phyloP scores from a whole-genome alignment of 2,888 invertebrate genomes.

The Mythimna vitellina region DNA sequence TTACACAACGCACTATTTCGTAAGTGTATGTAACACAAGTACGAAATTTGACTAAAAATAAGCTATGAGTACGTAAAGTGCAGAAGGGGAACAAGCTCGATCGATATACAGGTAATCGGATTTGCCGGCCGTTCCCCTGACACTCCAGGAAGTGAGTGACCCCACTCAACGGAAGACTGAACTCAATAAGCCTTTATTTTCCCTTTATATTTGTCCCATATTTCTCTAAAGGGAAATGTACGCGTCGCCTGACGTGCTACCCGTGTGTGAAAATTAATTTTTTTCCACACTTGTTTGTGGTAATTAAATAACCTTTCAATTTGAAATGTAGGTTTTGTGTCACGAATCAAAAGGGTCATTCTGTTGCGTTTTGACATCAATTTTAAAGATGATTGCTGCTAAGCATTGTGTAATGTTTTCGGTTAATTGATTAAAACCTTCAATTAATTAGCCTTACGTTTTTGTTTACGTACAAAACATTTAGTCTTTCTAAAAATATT shows the following conservation, averaged over 20 bases:
- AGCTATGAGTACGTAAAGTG: constrained; percentile 31
- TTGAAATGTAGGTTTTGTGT: constrained; percentile 51
- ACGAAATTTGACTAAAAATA: constrained; percentile 52
- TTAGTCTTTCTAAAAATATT: constrained; percentile 9
- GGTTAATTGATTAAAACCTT: constrained; percentile 26
- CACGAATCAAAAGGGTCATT: constrained; percentile 48
- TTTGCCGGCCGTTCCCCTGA: constrained; percentile 77
- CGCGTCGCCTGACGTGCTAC: constrained; percentile 33
- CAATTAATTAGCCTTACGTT: constrained; percentile 13
- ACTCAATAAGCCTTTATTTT: constrained; percentile 81
- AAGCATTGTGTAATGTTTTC: constrained; percentile 35
- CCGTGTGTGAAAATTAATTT: constrained; percentile 48
- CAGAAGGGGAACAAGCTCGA: constrained; percentile 75
- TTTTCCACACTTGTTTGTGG: constrained; percentile 35
- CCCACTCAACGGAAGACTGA: constrained; percentile 81
- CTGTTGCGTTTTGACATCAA: constrained; percentile 38
- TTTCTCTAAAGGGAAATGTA: constrained; percentile 56
- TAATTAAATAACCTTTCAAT: constrained; percentile 55
- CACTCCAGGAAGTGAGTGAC: constrained; percentile 85
- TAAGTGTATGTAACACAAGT: constrained; percentile 35
- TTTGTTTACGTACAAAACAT: background rate
- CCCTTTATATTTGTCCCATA: constrained; percentile 64
- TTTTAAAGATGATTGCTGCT: constrained; percentile 33
- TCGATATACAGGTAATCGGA: constrained; percentile 82
- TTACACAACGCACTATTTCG: constrained; percentile 44